phyloP scores from a whole-genome alignment of 1,140 invertebrate species.

The Megalonaias nervosa region DNA sequence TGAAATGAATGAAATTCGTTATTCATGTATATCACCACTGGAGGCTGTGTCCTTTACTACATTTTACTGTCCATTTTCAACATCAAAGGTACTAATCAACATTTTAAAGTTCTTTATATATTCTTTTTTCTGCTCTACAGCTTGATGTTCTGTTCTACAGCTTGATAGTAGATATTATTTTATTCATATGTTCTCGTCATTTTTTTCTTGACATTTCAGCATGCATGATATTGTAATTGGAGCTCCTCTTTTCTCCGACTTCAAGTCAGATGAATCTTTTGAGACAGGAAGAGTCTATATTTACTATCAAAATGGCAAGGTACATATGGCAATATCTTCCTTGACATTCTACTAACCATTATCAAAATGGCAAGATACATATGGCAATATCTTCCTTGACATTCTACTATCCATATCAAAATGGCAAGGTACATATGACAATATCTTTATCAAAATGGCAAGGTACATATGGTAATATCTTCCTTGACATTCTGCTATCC shows the following conservation, averaged over 20 bases:
- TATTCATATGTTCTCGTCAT: background rate
- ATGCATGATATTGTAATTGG: slow-evolving; percentile 95
- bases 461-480: slow-evolving; percentile 24
- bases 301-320: slow-evolving; percentile 60
- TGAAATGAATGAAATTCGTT: too few relatives aligned
- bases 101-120: background rate
- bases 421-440: too few relatives aligned
- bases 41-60: too few relatives aligned
- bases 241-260: slow-evolving; percentile 90
- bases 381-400: too few relatives aligned
- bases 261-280: slow-evolving; percentile 48
- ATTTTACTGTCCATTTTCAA: too few relatives aligned
- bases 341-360: too few relatives aligned
- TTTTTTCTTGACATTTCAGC: slow-evolving; percentile 42
- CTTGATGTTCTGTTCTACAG: background rate
- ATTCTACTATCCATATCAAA: too few relatives aligned
- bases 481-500: too few relatives aligned
- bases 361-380: too few relatives aligned
- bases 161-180: background rate
- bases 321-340: slow-evolving; percentile 4
- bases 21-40: too few relatives aligned
- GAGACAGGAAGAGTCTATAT: slow-evolving; percentile 68
- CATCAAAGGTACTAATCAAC: background rate
- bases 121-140: background rate
- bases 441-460: slow-evolving; percentile 49